Conservation (phyloP, 1,140 invertebrate species). For the Formica exsecta region DNA sequence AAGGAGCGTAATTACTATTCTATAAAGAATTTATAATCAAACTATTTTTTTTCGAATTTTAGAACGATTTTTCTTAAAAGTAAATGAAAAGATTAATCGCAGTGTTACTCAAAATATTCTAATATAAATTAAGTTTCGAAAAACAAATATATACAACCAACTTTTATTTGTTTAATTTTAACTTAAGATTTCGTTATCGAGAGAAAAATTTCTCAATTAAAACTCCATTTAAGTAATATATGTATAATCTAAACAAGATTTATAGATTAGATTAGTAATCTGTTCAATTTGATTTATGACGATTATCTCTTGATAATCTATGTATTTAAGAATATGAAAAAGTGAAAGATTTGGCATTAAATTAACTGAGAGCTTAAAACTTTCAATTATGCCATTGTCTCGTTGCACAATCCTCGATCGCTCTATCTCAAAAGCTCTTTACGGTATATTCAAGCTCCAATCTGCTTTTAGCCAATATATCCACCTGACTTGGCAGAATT, state of each 20-base stretch:
- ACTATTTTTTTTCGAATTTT: background rate
- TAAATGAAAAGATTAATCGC: slow-evolving; percentile 2
- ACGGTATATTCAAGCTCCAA: slow-evolving; percentile 58
- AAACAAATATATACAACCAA: too few relatives aligned
- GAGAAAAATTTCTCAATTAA: too few relatives aligned
- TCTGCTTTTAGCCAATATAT: slow-evolving; percentile 62
- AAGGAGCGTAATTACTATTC: background rate
- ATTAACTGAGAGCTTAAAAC: background rate
- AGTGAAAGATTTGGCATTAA: background rate
- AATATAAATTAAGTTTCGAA: too few relatives aligned
- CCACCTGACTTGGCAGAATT: slow-evolving; percentile 68
- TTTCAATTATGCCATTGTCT: slow-evolving; percentile 33
- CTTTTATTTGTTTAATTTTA: too few relatives aligned
- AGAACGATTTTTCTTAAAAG: background rate
- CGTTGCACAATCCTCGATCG: slow-evolving; percentile 36
- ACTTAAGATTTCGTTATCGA: too few relatives aligned
- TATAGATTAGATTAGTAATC: too few relatives aligned
- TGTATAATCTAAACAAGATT: too few relatives aligned
- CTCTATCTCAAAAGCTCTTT: slow-evolving; percentile 49
- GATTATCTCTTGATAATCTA: too few relatives aligned
- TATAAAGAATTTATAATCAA: background rate
- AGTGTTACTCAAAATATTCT: background rate
- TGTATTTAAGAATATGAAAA: background rate
- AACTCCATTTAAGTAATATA: too few relatives aligned
- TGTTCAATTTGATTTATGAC: too few relatives aligned